Evolutionary conservation across 2,797 vertebrate genomes (phyloP).

Genomic region (Orientallactaga sibirica): DNA sequence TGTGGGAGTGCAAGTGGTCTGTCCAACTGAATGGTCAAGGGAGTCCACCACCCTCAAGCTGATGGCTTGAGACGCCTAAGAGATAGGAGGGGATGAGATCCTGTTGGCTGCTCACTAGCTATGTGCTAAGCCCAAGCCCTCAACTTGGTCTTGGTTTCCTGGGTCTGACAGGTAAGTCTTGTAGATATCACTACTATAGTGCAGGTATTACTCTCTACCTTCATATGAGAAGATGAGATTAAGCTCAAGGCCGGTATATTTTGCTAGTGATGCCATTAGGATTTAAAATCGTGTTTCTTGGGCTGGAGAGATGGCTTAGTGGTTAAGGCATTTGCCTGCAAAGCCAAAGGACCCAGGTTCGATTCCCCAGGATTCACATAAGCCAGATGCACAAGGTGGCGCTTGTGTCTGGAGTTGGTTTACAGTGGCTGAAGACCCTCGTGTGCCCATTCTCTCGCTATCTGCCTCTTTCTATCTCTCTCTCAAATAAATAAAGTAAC

Average conservation of each 20-base stretch:
- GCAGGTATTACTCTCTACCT: not conserved
- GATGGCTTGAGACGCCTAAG: not conserved
- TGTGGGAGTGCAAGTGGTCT: not conserved
- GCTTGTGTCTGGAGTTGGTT: too few species aligned
- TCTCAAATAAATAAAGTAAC: too few species aligned
- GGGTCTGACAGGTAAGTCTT: not conserved
- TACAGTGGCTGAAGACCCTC: too few species aligned
- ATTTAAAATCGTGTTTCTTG: not conserved
- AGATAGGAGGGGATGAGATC: not conserved
- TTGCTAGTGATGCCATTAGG: not conserved
- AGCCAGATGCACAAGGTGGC: too few species aligned
- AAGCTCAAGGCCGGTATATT: not conserved
- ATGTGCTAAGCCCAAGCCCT: not conserved
- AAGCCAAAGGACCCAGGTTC: too few species aligned
- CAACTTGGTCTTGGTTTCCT: not conserved
- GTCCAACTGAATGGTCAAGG: not conserved
- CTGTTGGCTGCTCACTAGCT: not conserved
- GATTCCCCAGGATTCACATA: too few species aligned
- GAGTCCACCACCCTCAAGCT: not conserved
- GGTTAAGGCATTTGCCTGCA: too few species aligned
- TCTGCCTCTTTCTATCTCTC: too few species aligned
- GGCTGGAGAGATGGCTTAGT: too few species aligned
- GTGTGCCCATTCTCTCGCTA: too few species aligned
- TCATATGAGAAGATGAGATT: not conserved
- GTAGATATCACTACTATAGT: not conserved